Conservation (phyloP, 1,140 invertebrate genomes). For the Drosophila pruinosa region DNA sequence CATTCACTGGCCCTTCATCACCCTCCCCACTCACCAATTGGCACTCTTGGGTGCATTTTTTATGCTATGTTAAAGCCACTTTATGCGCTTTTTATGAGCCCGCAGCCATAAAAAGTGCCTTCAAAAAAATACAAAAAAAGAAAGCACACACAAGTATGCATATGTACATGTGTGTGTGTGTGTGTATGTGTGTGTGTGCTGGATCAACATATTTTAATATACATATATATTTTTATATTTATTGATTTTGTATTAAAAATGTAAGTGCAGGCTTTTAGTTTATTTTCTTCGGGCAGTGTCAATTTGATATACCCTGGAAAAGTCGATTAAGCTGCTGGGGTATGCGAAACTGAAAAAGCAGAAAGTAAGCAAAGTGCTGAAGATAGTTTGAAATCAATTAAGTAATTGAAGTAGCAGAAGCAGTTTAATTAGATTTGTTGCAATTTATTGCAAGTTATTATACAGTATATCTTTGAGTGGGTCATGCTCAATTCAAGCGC, state of each 20-base stretch:
- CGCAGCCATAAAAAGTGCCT: slow-evolving; percentile 71
- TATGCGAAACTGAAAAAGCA: background rate
- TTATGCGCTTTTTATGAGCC: slow-evolving; percentile 78
- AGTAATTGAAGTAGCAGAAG: background rate
- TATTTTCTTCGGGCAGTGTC: slow-evolving; percentile 42
- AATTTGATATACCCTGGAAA: slow-evolving; percentile 22
- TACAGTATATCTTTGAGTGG: background rate
- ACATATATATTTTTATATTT: slow-evolving; percentile 63
- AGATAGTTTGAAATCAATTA: background rate
- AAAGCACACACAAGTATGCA: slow-evolving; percentile 1
- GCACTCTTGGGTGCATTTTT: slow-evolving; percentile 75
- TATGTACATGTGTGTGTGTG: background rate
- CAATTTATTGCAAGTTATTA: no score
- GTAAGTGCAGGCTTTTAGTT: slow-evolving; percentile 74
- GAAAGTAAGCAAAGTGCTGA: no score
- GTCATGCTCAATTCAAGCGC: background rate
- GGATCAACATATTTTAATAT: slow-evolving; percentile 44
- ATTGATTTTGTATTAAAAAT: slow-evolving; percentile 80
- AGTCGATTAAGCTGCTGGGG: background rate
- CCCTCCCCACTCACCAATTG: slow-evolving; percentile 8
- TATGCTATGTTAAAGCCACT: slow-evolving; percentile 76
- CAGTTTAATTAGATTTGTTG: background rate
- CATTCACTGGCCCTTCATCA: background rate
- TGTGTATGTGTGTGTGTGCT: slow-evolving; percentile 11
- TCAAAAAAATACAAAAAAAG: slow-evolving; percentile 30